Base-by-base conservation (phyloP, 2,797 vertebrate species). In the Crypturellus tataupa region DNA sequence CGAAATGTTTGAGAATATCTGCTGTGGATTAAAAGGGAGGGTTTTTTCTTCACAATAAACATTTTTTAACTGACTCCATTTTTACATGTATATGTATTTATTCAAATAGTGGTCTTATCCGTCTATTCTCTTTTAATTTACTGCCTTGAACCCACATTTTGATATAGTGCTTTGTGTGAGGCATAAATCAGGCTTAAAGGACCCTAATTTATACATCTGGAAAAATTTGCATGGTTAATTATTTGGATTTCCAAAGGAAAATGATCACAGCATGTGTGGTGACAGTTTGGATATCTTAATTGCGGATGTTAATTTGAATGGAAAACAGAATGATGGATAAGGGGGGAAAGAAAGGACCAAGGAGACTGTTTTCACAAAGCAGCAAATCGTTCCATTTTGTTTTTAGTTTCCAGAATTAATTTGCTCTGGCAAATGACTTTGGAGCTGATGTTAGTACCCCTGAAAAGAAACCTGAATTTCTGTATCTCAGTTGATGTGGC, bases 131-230 rank as follows among this genome's bases (percentile, higher is more conserved):
- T 94, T 95, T 96, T 93, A 83, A 65, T 72, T 83, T 84, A 56
- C 80, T 62, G 25, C 18, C 93, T 96, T 93, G 94, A 96, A 96
- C 12, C 4, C 70, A 73, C 24, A 67, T 94, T 95, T 95, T 92
- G 53, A 84, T 90, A 65, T 63, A 67, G 29, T 37, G 12, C 4
- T 95, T 95, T 87, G 25, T 88, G 12, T 51, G 72, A 83, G 21
- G 14, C 70, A 95, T 94, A 96, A 94, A 94, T 91, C 59, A 94
- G 33, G 89, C 31, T 31, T 85, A 94, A 96, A 72, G 6, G 9
- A 67, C 59, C 55, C 31, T 94, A 77, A 86, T 96, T 95, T 88
- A 86, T 56, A 62, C n/a, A 69, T 68, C 31, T 65, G 42, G 76
- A 91, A 90, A 70, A 82, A 92, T 40, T 47, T 90, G 27, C 27